Evolutionary conservation across 2,113 vertebrate species (phyloP).

Genomic region (Colinus virginianus): DNA sequence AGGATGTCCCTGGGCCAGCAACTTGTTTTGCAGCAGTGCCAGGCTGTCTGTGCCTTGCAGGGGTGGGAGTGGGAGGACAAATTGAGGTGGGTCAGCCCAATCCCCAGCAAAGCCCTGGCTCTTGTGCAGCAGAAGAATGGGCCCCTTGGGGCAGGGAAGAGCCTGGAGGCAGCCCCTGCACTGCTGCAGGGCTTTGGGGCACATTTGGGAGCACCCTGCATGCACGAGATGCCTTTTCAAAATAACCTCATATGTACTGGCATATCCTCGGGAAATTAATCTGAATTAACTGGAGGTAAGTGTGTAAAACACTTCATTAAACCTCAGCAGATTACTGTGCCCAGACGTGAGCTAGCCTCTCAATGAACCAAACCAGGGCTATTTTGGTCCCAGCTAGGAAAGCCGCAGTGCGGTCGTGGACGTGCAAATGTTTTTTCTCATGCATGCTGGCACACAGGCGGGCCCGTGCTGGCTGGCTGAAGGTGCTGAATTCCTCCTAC

Average conservation of each 20-base stretch:
- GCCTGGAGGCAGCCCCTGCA: not conserved
- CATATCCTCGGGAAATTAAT: not conserved
- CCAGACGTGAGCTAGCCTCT: not conserved
- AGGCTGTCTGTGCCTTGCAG: not conserved
- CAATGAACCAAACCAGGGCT: not conserved
- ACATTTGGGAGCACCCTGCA: not conserved
- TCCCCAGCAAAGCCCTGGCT: not conserved
- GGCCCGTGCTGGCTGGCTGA: not conserved
- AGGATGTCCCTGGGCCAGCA: not conserved
- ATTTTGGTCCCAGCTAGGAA: not conserved
- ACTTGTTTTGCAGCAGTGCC: not conserved
- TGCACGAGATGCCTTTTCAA: not conserved
- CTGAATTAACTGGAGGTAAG: not conserved
- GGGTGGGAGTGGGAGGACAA: not conserved
- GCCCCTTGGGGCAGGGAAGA: not conserved
- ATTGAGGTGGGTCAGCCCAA: not conserved
- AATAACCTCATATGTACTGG: not conserved
- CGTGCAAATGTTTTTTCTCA: not conserved
- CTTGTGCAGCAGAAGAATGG: not conserved
- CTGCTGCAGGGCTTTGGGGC: not conserved
- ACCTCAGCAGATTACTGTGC: not conserved
- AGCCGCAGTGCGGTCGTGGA: not conserved
- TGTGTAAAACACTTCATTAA: constrained; percentile 25
- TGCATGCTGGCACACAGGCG: not conserved
- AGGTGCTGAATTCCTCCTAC: not conserved